phyloP scores from a whole-genome alignment of 2,888 invertebrate species.

The Eupithecia exiguata region DNA sequence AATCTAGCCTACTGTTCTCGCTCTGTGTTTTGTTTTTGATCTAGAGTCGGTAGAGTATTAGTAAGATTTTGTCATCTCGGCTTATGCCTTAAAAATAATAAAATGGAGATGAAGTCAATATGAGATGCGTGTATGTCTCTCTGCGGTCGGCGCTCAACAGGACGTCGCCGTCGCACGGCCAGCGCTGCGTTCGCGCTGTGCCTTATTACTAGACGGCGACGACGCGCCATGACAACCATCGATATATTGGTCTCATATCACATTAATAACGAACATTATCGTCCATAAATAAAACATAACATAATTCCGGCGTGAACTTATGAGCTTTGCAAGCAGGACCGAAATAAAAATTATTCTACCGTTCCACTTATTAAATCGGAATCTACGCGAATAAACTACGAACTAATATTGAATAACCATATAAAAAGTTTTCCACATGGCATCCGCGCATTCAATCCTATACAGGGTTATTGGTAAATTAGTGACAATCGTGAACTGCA shows the following conservation, averaged over 20 bases:
- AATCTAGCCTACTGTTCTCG: not conserved
- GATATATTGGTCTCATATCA: conserved; percentile 25
- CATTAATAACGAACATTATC: conserved; percentile 25
- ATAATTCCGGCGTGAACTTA: conserved; percentile 20
- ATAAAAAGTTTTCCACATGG: not conserved
- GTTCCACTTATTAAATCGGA: not conserved
- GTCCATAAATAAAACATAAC: conserved; percentile 18
- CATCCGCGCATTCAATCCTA: not conserved
- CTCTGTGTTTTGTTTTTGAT: not conserved
- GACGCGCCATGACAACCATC: conserved; percentile 62
- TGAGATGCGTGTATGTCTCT: conserved; percentile 47
- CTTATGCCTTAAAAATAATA: not conserved
- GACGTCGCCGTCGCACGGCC: conserved; percentile 47
- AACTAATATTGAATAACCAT: not conserved
- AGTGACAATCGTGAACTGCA: too few species aligned
- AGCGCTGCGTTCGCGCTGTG: conserved; percentile 59
- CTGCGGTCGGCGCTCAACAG: conserved; percentile 57
- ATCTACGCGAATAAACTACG: not conserved
- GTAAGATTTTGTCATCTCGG: not conserved
- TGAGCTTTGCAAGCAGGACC: conserved; percentile 7
- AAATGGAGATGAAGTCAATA: not conserved
- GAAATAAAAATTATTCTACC: conserved; percentile 2
- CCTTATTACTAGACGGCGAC: conserved; percentile 58
- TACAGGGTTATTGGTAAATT: too few species aligned
- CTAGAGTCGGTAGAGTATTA: not conserved